Evolutionary conservation across 2,888 invertebrate genomes (phyloP), one percentile per base, ranked within the genome.

Genomic region (Amblyteles armatorius): DNA sequence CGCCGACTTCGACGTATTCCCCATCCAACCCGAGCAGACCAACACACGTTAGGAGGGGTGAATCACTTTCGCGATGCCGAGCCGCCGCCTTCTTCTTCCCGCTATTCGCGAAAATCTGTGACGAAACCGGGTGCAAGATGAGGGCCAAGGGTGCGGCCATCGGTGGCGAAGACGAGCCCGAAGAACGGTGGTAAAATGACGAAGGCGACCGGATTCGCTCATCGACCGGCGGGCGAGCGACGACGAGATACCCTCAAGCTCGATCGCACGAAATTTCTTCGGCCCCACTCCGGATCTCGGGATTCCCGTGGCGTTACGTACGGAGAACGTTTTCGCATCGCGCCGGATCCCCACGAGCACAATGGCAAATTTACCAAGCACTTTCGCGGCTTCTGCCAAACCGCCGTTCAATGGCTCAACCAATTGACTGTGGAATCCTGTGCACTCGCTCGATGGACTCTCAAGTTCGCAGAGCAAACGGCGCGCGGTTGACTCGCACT

Each of bases 301-400:
- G 13, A 13, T 44, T 44, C 13, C 11, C 1, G 13, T 44, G 3
- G 44, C 3, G 44, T 44, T 13, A 13, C 11, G 3, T 13, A 13
- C 3, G 13, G 44, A 13, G 44, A 44, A 13, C 13, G 13, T 13
- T 44, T 13, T 44, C 44, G 44, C 3, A 44, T 13, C 3, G 13
- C 13, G 0, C 44, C 11, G 44, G 44, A 44, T 44, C 13, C 40
- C 11, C 11, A 33, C 48, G n/a, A 74, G 74, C 50, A 74, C 65
- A 76, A 52, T 65, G 50, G 76, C 65, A 76, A 76, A 76, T 76
- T 76, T 65, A 76, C 76, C 19, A 22, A 33, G 65, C 76, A 76
- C 74, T 63, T 13, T 4, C 26, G 16, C 9, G 22, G 52, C 29
- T 36, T 26, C 5, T 33, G 52, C 50, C 9, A 29, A 33, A 52